Evolutionary conservation across 92 coral and sea anemone species (phyloP).

Genomic region (Bergia sp.): DNA sequence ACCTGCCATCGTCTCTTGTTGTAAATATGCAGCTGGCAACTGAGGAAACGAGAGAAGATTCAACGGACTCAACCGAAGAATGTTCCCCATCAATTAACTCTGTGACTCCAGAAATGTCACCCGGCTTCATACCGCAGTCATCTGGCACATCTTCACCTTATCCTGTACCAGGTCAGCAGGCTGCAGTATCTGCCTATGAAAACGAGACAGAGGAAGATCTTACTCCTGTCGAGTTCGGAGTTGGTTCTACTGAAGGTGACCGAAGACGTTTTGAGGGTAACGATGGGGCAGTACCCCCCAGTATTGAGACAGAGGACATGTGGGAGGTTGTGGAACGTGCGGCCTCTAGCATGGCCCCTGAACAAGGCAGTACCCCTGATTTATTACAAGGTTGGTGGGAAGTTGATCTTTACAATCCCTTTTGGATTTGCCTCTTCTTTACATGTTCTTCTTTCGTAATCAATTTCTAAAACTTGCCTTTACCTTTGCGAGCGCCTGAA

Average conservation of each 20-base stretch:
- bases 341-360: neutral
- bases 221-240: neutral
- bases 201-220: constrained; percentile 9
- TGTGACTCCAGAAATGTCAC: constrained; percentile 44
- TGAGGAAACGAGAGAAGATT: constrained; percentile 43
- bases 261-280: neutral
- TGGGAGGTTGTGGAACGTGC: neutral
- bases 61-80: constrained; percentile 31
- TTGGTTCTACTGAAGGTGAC: constrained; percentile 13
- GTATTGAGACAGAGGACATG: neutral
- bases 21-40: constrained; percentile 10
- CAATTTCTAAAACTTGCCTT: neutral
- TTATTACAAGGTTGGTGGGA: constrained; percentile 10
- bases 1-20: neutral
- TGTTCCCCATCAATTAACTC: constrained; percentile 6
- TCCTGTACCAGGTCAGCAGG: constrained; percentile 27
- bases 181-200: constrained; percentile 24
- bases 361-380: neutral
- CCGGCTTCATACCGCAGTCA: constrained; percentile 56
- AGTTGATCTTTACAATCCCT: neutral
- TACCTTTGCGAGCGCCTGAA: neutral
- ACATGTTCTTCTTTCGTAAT: neutral
- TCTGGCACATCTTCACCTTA: constrained; percentile 59
- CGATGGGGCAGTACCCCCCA: neutral
- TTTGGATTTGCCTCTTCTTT: neutral